These are phyloP conservation scores for Ovibos moschatus DNA, from an alignment of 2,113 vertebrate species.

Conservation along the genomic window DNA sequence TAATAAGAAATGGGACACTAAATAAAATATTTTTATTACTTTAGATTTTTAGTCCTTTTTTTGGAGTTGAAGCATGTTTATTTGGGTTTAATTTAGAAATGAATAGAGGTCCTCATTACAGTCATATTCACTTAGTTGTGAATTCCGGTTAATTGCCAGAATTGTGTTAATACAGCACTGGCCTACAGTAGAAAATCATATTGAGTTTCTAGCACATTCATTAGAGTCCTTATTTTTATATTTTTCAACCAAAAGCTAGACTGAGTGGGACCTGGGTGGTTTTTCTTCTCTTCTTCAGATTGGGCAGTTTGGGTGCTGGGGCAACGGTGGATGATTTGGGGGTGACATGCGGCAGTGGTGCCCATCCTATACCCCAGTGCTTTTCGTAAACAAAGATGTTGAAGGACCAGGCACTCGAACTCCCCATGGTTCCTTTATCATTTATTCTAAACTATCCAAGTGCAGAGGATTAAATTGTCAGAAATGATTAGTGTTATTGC, in stretches of 20 bases:
- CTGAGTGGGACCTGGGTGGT: background rate
- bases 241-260: constrained; percentile 2
- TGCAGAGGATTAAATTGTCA: constrained; percentile 1
- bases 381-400: background rate
- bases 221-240: background rate
- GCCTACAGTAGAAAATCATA: background rate
- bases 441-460: background rate
- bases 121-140: background rate
- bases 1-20: background rate
- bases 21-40: background rate
- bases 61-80: background rate
- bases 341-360: background rate
- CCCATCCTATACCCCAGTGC: background rate
- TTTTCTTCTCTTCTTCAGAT: background rate
- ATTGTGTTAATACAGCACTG: background rate
- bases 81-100: constrained; percentile 14
- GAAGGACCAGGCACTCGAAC: background rate
- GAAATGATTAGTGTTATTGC: constrained; percentile 2
- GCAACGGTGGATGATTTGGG: background rate
- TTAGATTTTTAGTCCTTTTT: background rate
- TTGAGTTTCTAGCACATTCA: background rate
- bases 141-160: background rate
- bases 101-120: background rate
- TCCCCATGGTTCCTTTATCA: background rate
- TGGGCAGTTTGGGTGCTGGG: background rate